Base-by-base conservation (phyloP, 2,797 vertebrate genomes). In the Etheostoma perlongum region DNA sequence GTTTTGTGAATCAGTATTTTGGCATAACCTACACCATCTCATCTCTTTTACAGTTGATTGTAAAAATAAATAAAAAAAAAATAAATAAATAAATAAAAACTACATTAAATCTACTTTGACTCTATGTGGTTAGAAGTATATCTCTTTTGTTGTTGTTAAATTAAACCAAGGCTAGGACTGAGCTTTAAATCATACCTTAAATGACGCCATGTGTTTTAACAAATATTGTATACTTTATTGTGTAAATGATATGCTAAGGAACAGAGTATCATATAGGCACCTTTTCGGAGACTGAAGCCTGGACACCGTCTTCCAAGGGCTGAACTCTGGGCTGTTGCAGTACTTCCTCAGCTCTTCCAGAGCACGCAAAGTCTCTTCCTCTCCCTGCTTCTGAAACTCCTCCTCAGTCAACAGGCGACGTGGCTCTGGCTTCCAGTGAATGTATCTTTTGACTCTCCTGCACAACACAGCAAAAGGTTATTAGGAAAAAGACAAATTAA, bases 231-330 rank as follows among this genome's bases (percentile, higher is more conserved):
- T 30, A 30, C 30, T 30, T 30, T 30, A 6, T 30, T 30, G 30
- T 30, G 30, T 30, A 30, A 30, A 52, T 60, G n/a, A 11, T 10
- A 62, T 9, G 40, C 2, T 33, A 4, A 4, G 2, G 3, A 62
- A 53, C 14, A 58, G 6, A 59, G 36, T 11, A 40, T 11, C 2
- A 8, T 9, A 11, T 40, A 44, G 0, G 3, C 14, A 99, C 98
- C 98, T 97, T 91, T 97, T 97, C 1, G 98, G 98, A 46, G 96
- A 97, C 84, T 96, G 96, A 51, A 99, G 95, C 79, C 97, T 95
- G 81, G 97, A 97, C 58, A 99, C 92, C 0, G 93, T 63, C 67
- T 91, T 97, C 98, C 98, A 99, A 1, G 96, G 93, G 52, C 95
- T 95, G 92, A 96, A 97, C 4, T 98, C 95, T 0, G 98, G 97